Percentiles rank a stretch among this genome's conserved stretches.
phyloP scores from a whole-genome alignment of 2,113 vertebrate genomes.

The Mustela nigripes region DNA sequence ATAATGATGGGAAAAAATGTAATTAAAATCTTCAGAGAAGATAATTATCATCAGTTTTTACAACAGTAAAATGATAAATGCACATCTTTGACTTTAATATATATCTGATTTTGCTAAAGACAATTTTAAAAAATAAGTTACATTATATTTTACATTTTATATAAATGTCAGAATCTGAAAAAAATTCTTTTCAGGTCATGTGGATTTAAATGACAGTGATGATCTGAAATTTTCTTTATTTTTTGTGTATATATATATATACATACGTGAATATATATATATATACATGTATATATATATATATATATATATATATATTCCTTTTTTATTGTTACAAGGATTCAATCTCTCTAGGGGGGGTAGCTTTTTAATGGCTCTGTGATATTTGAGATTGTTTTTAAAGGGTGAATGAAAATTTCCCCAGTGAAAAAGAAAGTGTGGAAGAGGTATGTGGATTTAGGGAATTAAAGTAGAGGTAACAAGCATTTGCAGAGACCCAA shows the following conservation, averaged over 20 bases:
- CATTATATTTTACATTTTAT: constrained; percentile 5
- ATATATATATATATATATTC: not conserved
- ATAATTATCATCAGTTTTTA: not conserved
- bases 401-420: constrained; percentile 6
- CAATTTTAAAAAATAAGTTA: not conserved
- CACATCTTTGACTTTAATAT: not conserved
- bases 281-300: not conserved
- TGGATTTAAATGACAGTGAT: not conserved
- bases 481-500: not conserved
- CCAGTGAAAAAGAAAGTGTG: not conserved
- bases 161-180: constrained; percentile 38
- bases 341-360: not conserved
- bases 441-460: not conserved
- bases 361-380: not conserved
- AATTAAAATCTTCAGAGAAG: not conserved
- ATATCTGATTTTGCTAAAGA: constrained; percentile 19
- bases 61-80: not conserved
- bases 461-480: not conserved
- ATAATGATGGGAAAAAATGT: not conserved
- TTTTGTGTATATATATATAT: not conserved
- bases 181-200: not conserved
- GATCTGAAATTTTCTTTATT: constrained; percentile 30
- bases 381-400: constrained; percentile 11
- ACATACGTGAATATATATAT: not conserved
- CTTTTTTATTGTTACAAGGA: not conserved